phyloP scores from a whole-genome alignment of 2,113 vertebrate genomes.

The Stegostoma tigrinum region DNA sequence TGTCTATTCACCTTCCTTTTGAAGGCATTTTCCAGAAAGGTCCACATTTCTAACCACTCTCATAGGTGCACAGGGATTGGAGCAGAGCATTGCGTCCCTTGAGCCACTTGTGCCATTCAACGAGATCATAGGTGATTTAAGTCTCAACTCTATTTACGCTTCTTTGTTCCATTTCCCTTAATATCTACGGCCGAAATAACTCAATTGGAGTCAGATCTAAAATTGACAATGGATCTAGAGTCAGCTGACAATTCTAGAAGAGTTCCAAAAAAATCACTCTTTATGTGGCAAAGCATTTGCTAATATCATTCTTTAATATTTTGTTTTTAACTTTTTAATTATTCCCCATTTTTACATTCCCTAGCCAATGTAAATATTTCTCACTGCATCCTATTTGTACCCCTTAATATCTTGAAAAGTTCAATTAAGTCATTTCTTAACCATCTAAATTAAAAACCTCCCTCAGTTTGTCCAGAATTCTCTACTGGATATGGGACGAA shows the following conservation, averaged over 20 bases:
- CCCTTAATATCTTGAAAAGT: background rate
- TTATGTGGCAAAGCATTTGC: background rate
- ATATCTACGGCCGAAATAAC: background rate
- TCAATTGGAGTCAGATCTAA: too few relatives aligned
- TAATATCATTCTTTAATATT: background rate
- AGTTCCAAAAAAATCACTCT: background rate
- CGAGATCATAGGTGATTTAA: background rate
- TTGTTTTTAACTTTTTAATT: background rate
- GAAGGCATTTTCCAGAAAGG: background rate
- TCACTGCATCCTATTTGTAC: background rate
- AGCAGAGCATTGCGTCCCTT: background rate
- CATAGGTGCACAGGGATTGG: background rate
- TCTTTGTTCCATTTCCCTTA: background rate
- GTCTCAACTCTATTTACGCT: background rate
- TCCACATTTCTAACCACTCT: background rate
- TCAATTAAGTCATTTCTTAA: too few relatives aligned
- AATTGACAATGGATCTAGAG: too few relatives aligned
- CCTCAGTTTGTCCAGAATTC: background rate
- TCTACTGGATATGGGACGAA: background rate
- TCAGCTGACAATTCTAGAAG: too few relatives aligned
- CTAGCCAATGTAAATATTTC: background rate
- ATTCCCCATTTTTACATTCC: too few relatives aligned
- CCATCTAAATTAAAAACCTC: too few relatives aligned
- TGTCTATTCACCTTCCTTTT: background rate
- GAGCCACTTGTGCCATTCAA: background rate